A percentile compares a stretch with the other conserved stretches of the same genome.
Conservation (phyloP, 1,140 invertebrate species). For the Drosophila santomea region DNA sequence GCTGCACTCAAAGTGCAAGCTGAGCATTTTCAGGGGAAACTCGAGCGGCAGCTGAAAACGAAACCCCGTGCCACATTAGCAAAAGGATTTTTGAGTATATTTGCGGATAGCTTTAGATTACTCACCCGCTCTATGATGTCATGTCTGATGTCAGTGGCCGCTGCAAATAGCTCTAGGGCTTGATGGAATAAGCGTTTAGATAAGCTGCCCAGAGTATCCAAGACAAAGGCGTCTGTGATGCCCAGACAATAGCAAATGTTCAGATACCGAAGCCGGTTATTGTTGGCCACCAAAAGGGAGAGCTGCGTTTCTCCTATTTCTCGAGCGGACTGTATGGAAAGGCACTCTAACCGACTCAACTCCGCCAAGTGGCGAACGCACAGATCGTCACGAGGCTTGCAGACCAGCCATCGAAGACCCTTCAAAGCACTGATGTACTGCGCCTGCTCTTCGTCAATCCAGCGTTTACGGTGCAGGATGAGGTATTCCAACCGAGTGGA, state of each 20-base stretch:
- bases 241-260: conserved; percentile 71
- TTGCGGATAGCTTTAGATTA: not conserved
- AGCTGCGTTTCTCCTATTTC: conserved; percentile 61
- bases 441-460: conserved; percentile 68
- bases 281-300: conserved; percentile 49
- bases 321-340: conserved; percentile 61
- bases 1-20: conserved; percentile 67
- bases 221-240: conserved; percentile 59
- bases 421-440: conserved; percentile 55
- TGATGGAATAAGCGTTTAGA: conserved; percentile 33
- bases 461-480: conserved; percentile 63
- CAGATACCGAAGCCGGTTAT: conserved; percentile 58
- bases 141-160: conserved; percentile 68
- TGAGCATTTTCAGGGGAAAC: conserved; percentile 56
- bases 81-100: not conserved
- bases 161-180: conserved; percentile 59
- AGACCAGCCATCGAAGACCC: conserved; percentile 59
- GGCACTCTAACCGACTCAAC: conserved; percentile 53
- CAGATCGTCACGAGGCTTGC: conserved; percentile 60
- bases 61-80: not conserved
- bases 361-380: conserved; percentile 52
- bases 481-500: conserved; percentile 50
- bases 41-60: conserved; percentile 40
- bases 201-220: conserved; percentile 47
- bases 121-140: conserved; percentile 70